phyloP scores from a whole-genome alignment of 2,113 vertebrate species.

The Paracanthobrama guichenoti region DNA sequence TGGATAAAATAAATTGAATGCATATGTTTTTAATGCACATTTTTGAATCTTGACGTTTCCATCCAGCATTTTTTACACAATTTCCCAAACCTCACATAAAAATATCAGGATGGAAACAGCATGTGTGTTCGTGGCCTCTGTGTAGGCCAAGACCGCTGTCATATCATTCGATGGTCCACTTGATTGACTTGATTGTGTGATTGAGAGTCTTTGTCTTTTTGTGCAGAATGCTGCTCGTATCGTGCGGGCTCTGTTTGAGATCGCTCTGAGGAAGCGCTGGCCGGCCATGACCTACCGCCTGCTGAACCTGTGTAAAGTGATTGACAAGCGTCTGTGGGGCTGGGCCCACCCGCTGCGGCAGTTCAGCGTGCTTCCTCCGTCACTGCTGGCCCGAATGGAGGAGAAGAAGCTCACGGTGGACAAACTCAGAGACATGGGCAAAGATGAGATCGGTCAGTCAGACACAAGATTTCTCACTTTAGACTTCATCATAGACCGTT shows the following conservation, averaged over 20 bases:
- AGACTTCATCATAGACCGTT: too few relatives aligned
- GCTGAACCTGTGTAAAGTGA: slow-evolving; percentile 93
- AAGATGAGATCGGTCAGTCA: slow-evolving; percentile 95
- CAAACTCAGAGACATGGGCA: slow-evolving; percentile 96
- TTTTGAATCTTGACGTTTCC: too few relatives aligned
- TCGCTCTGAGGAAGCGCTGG: slow-evolving; percentile 94
- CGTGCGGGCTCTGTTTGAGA: slow-evolving; percentile 93
- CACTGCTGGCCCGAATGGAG: slow-evolving; percentile 86
- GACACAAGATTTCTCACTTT: not conserved
- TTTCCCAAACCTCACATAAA: too few relatives aligned
- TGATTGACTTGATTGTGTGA: not conserved
- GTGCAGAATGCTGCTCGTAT: slow-evolving; percentile 94
- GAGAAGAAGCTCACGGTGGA: slow-evolving; percentile 92
- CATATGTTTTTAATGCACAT: too few relatives aligned
- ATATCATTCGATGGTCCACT: not conserved
- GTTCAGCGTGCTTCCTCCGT: slow-evolving; percentile 83
- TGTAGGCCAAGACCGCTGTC: not conserved
- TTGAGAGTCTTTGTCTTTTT: not conserved
- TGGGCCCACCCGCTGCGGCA: slow-evolving; percentile 92
- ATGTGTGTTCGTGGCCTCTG: not conserved
- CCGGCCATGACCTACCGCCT: slow-evolving; percentile 95
- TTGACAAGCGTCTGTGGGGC: slow-evolving; percentile 95
- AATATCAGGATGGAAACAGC: too few relatives aligned
- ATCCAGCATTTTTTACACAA: too few relatives aligned
- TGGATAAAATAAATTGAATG: too few relatives aligned